Percentiles rank a stretch among this genome's conserved stretches.
phyloP scores from a whole-genome alignment of 2,797 vertebrate species.

The Acanthurus leucopareius region DNA sequence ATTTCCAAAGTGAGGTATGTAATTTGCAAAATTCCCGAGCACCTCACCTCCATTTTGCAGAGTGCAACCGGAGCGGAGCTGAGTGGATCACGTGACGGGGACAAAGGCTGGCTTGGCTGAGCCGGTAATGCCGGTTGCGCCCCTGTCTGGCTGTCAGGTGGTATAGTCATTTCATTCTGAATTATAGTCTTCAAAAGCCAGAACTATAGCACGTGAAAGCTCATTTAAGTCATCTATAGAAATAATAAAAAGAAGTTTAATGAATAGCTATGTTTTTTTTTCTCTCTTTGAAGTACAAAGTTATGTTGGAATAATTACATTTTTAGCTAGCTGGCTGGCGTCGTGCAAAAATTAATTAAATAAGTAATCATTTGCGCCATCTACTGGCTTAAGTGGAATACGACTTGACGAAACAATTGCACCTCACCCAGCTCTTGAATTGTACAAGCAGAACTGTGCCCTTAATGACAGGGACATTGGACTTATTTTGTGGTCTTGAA shows the following conservation, averaged over 20 bases:
- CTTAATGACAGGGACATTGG: not conserved
- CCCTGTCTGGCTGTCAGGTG: too few relatives aligned
- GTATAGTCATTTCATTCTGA: not conserved
- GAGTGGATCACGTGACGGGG: constrained; percentile 65
- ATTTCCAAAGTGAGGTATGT: not conserved
- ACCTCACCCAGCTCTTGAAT: not conserved
- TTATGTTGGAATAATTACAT: not conserved
- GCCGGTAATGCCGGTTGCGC: too few relatives aligned
- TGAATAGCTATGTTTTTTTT: not conserved
- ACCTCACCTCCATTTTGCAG: constrained; percentile 88
- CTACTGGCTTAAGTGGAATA: constrained; percentile 64
- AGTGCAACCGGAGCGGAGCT: constrained; percentile 23
- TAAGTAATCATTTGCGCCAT: constrained; percentile 60
- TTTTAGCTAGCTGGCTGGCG: not conserved
- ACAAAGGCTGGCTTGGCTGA: too few relatives aligned
- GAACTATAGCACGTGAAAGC: not conserved
- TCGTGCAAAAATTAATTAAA: not conserved
- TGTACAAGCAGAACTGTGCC: not conserved
- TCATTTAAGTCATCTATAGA: not conserved
- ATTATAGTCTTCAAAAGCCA: not conserved
- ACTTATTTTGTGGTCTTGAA: too few relatives aligned
- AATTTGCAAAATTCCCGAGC: constrained; percentile 4
- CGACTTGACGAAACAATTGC: not conserved
- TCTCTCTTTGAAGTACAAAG: not conserved
- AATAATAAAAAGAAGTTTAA: not conserved